phyloP scores from a whole-genome alignment of 2,113 vertebrate genomes.

The Hassar affinis region DNA sequence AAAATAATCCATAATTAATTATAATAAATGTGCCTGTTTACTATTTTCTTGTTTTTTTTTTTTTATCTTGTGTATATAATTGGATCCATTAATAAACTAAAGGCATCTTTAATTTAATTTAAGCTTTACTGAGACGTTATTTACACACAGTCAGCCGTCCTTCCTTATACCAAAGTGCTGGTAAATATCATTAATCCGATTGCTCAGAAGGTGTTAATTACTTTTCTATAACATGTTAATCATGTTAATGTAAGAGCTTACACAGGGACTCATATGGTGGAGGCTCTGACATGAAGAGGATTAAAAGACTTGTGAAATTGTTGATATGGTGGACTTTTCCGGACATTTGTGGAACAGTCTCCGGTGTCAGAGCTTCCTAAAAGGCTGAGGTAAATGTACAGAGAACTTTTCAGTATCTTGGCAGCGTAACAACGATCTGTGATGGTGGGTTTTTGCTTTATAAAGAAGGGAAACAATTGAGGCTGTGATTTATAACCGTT shows the following conservation, averaged over 20 bases:
- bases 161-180: neutral
- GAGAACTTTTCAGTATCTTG: neutral
- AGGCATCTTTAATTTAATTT: neutral
- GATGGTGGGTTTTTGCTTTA: neutral
- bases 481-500: neutral
- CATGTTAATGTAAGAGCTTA: neutral
- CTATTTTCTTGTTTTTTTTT: neutral
- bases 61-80: neutral
- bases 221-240: no score
- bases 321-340: neutral
- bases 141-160: neutral
- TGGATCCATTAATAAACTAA: constrained; percentile 24
- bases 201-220: neutral
- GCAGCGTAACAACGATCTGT: neutral
- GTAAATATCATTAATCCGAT: neutral
- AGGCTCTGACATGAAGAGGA: neutral
- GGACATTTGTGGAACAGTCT: neutral
- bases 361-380: neutral
- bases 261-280: neutral
- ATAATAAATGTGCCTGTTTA: neutral
- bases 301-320: neutral
- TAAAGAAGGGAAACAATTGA: neutral
- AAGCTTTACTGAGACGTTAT: neutral
- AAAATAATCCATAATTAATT: neutral
- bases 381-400: neutral